phyloP scores from a whole-genome alignment of 1,140 invertebrate genomes.

The Luehdorfia chinensis region DNA sequence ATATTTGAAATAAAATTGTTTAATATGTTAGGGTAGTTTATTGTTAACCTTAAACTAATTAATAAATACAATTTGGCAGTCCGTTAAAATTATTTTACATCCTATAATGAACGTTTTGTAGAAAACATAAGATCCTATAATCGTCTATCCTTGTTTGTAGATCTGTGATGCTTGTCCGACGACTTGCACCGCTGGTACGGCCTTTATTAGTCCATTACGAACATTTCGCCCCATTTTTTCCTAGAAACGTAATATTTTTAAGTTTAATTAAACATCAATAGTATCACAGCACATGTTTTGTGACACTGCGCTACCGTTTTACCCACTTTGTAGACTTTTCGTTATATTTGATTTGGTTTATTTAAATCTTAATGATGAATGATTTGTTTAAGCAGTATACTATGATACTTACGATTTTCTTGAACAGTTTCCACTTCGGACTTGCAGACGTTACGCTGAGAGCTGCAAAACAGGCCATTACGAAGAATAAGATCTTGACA shows the following conservation, averaged over 20 bases:
- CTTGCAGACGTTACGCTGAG: conserved; percentile 27
- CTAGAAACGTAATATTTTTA: too few relatives aligned
- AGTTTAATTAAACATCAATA: too few relatives aligned
- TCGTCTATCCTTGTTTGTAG: background rate
- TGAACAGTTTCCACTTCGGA: conserved; percentile 45
- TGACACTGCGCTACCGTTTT: too few relatives aligned
- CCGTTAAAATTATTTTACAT: too few relatives aligned
- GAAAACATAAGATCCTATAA: too few relatives aligned
- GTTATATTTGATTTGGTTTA: too few relatives aligned
- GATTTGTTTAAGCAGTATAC: conserved; percentile 26
- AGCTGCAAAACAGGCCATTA: conserved; percentile 34
- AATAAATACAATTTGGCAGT: conserved; percentile 4
- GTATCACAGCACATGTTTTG: too few relatives aligned
- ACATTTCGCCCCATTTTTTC: conserved; percentile 44
- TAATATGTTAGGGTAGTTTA: too few relatives aligned
- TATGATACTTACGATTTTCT: conserved; percentile 44
- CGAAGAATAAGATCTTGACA: conserved; percentile 38
- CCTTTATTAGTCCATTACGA: conserved; percentile 51
- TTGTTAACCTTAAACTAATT: background rate
- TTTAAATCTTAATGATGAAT: too few relatives aligned
- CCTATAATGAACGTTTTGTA: too few relatives aligned
- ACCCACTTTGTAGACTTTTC: too few relatives aligned
- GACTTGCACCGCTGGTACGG: conserved; percentile 48
- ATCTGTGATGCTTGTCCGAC: conserved; percentile 30
- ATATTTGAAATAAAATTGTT: too few relatives aligned